Evolutionary conservation across 2,888 invertebrate genomes (phyloP).

Genomic region (Campaea margaritaria): DNA sequence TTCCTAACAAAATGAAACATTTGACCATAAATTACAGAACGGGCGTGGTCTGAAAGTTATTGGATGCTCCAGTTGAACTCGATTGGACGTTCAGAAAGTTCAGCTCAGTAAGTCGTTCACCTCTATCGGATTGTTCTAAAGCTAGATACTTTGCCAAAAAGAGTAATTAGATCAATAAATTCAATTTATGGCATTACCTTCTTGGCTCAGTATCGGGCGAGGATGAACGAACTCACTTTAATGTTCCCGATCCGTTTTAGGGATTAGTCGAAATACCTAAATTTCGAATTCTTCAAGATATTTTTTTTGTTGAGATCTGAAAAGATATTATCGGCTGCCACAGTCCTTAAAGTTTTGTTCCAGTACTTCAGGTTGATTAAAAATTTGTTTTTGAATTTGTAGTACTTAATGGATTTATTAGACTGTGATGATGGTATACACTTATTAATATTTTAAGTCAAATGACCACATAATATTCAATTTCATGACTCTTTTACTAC

Average conservation of each 20-base stretch:
- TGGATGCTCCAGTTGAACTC: slow-evolving; percentile 30
- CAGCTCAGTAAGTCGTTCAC: slow-evolving; percentile 28
- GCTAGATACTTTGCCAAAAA: slow-evolving; percentile 33
- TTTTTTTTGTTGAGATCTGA: background rate
- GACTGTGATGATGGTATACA: no score
- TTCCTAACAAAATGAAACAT: slow-evolving; percentile 29
- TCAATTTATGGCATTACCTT: slow-evolving; percentile 29
- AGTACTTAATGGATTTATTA: no score
- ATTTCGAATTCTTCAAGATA: background rate
- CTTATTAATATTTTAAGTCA: no score
- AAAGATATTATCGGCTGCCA: no score
- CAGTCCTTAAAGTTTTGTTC: no score
- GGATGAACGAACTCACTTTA: slow-evolving; percentile 12
- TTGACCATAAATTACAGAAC: slow-evolving; percentile 34
- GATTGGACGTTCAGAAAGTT: slow-evolving; percentile 23
- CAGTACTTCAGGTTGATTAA: no score
- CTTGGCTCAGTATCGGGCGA: slow-evolving; percentile 8
- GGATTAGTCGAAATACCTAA: background rate
- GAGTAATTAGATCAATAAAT: slow-evolving; percentile 31
- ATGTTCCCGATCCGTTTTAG: slow-evolving; percentile 1
- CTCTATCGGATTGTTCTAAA: slow-evolving; percentile 16
- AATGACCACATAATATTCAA: background rate
- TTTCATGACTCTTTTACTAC: background rate
- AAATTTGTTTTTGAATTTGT: no score
- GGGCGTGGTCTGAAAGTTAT: slow-evolving; percentile 33